A percentile compares a stretch with the other conserved stretches of the same genome.
These are phyloP conservation scores for Erinaceus europaeus DNA, from an alignment of 2,113 vertebrate species.

Conservation along the genomic window DNA sequence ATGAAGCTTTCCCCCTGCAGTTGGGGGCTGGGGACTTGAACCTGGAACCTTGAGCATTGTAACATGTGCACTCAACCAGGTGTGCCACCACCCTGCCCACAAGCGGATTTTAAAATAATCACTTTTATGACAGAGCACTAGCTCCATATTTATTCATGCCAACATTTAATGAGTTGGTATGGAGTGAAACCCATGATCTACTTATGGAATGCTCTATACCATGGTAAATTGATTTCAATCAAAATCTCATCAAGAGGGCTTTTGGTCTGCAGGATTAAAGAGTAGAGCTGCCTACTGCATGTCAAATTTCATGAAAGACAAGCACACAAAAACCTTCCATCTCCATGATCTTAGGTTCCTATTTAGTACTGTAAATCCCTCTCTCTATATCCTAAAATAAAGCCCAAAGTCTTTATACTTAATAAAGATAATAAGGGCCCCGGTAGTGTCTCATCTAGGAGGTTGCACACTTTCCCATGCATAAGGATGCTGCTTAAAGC, in stretches of 20 bases:
- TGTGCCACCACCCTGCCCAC: no score
- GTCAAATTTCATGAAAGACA: background rate
- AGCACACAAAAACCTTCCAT: no score
- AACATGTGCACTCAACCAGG: no score
- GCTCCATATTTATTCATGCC: background rate
- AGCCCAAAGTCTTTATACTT: background rate
- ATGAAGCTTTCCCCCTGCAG: no score
- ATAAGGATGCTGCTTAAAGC: no score
- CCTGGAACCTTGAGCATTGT: no score
- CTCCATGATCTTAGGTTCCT: background rate
- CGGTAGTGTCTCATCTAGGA: no score
- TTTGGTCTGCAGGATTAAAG: background rate
- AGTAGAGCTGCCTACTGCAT: background rate
- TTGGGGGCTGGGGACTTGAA: no score
- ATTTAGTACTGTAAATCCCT: background rate
- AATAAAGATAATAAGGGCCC: no score
- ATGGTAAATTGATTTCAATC: background rate
- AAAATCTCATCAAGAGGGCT: background rate
- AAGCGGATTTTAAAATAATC: conserved; percentile 15
- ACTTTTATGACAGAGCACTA: background rate
- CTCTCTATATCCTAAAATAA: background rate
- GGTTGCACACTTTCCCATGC: no score
- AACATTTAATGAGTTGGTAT: background rate
- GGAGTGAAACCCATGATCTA: background rate
- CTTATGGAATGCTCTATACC: background rate